These are phyloP conservation scores for Ladona fulva DNA, from an alignment of 1,140 invertebrate genomes.

Conservation along the genomic window DNA sequence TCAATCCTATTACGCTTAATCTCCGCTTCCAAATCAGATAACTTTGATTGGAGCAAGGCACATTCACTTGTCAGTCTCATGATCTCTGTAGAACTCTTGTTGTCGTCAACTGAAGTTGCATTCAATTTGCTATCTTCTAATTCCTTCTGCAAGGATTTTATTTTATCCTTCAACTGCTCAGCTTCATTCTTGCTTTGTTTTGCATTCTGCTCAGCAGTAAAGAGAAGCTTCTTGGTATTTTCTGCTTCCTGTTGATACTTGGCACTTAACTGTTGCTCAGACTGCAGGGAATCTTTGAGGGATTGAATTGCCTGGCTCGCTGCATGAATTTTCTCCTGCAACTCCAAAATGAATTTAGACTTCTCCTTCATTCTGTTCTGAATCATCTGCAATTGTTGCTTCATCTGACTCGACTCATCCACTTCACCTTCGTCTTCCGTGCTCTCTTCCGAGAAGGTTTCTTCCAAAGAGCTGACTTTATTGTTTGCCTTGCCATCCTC, in stretches of 20 bases:
- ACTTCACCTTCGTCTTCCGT: neutral
- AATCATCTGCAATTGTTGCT: constrained; percentile 37
- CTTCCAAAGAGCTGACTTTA: neutral
- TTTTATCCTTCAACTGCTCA: constrained; percentile 35
- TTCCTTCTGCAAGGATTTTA: neutral
- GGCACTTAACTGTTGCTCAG: constrained; percentile 26
- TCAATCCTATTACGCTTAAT: neutral
- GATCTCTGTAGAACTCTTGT: neutral
- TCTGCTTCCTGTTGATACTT: constrained; percentile 28
- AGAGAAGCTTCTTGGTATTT: constrained; percentile 29
- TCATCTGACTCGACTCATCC: neutral
- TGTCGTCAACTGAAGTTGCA: neutral
- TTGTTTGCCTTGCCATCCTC: neutral
- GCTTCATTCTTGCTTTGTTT: constrained; percentile 35
- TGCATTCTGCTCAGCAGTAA: constrained; percentile 29
- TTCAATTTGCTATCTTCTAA: neutral
- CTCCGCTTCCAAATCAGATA: neutral
- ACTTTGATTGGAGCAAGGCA: neutral
- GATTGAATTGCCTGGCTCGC: constrained; percentile 28
- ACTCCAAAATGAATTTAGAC: constrained; percentile 27
- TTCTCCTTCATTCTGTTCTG: constrained; percentile 30
- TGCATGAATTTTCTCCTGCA: constrained; percentile 27
- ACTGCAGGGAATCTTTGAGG: constrained; percentile 27
- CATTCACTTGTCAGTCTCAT: neutral
- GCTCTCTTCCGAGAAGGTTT: neutral